Evolutionary conservation across 2,888 invertebrate genomes (phyloP).

Genomic region (Glomeris marginata): DNA sequence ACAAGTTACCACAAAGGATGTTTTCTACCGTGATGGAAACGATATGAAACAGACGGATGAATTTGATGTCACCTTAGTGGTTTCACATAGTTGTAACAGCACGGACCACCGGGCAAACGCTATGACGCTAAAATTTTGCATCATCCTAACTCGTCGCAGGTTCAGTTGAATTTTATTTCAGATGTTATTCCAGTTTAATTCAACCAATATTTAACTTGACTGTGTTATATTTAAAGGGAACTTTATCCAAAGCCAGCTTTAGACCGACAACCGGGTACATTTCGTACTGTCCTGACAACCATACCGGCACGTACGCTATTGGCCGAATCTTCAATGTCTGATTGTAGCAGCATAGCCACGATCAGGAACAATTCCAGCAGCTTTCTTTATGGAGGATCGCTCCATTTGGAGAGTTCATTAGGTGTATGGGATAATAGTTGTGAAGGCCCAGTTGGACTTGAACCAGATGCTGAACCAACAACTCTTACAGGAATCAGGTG

Average conservation of each 20-base stretch:
- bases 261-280: slow-evolving; percentile 45
- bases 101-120: no score
- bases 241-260: slow-evolving; percentile 41
- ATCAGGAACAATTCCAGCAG: no score
- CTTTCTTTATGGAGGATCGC: no score
- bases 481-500: no score
- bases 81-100: slow-evolving; percentile 36
- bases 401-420: no score
- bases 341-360: no score
- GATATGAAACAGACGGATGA: slow-evolving; percentile 46
- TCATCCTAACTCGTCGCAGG: slow-evolving; percentile 44
- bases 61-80: slow-evolving; percentile 49
- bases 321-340: no score
- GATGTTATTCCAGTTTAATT: slow-evolving; percentile 28
- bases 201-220: slow-evolving; percentile 18
- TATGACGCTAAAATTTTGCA: slow-evolving; percentile 39
- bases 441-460: no score
- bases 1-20: slow-evolving; percentile 40
- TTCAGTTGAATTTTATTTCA: slow-evolving; percentile 17
- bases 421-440: no score
- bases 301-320: slow-evolving; percentile 6
- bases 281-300: slow-evolving; percentile 37
- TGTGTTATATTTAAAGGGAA: slow-evolving; percentile 16
- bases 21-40: slow-evolving; percentile 43
- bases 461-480: no score